These are phyloP conservation scores for Centropristis striata DNA, from an alignment of 2,113 vertebrate genomes.

Conservation along the genomic window DNA sequence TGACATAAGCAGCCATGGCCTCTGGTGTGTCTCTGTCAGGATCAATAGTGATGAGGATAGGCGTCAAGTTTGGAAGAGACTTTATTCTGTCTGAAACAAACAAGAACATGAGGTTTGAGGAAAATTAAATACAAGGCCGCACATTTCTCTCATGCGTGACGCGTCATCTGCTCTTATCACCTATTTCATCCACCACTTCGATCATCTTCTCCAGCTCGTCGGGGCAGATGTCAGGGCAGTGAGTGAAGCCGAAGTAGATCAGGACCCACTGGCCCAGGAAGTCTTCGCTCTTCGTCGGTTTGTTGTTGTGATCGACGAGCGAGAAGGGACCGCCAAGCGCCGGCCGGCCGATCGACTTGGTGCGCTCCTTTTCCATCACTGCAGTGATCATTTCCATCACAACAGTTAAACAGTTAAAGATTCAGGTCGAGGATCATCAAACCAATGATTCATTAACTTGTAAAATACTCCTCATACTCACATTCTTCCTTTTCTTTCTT, in stretches of 20 bases:
- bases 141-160: accelerated
- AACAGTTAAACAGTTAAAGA: constrained; percentile 57
- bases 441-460: background rate
- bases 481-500: constrained; percentile 91
- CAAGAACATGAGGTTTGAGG: background rate
- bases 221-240: constrained; percentile 98
- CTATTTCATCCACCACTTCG: constrained; percentile 93
- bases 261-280: constrained; percentile 95
- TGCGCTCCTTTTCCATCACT: constrained; percentile 91
- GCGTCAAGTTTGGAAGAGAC: constrained; percentile 91
- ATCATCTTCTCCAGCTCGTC: constrained; percentile 99
- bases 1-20: constrained; percentile 91
- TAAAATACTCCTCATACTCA: constrained; percentile 84
- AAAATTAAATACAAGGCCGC: background rate
- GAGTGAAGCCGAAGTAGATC: constrained; percentile 97
- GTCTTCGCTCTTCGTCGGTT: constrained; percentile 88
- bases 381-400: constrained; percentile 83
- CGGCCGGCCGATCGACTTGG: constrained; percentile 89
- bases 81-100: constrained; percentile 87
- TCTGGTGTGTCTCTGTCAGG: constrained; percentile 92
- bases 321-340: constrained; percentile 95
- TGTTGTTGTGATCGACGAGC: constrained; percentile 89
- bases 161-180: constrained; percentile 70
- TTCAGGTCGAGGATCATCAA: too few species aligned
- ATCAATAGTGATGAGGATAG: constrained; percentile 96